phyloP scores from a whole-genome alignment of 2,888 invertebrate species.

The Caenorhabditis virilis region DNA sequence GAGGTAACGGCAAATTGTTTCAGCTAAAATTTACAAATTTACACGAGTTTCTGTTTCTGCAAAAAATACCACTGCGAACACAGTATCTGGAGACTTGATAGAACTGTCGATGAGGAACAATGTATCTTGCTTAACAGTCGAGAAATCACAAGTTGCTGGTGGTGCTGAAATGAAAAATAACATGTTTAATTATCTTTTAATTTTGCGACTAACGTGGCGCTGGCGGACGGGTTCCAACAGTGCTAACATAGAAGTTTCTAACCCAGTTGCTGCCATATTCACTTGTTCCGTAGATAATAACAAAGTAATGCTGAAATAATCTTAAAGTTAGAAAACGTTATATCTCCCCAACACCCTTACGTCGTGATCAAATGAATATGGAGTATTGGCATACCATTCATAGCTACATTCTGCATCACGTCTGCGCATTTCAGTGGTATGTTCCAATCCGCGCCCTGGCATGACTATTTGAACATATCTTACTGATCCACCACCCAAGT shows the following conservation, averaged over 20 bases:
- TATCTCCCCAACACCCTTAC: slow-evolving; percentile 9
- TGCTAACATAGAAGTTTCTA: slow-evolving; percentile 47
- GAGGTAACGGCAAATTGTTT: slow-evolving; percentile 24
- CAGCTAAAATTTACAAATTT: slow-evolving; percentile 20
- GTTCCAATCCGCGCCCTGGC: slow-evolving; percentile 38
- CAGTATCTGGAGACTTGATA: slow-evolving; percentile 15
- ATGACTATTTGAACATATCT: slow-evolving; percentile 44
- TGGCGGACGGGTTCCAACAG: slow-evolving; percentile 33
- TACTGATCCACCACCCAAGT: slow-evolving; percentile 37
- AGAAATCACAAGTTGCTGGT: slow-evolving; percentile 46
- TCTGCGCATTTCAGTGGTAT: slow-evolving; percentile 42
- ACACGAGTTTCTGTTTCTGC: too few species aligned
- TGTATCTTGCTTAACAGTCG: slow-evolving; percentile 44
- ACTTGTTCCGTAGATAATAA: slow-evolving; percentile 51
- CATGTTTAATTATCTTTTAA: background rate
- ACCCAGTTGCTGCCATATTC: slow-evolving; percentile 45
- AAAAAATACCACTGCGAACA: slow-evolving; percentile 20
- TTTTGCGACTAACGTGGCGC: slow-evolving; percentile 28
- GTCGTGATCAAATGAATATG: slow-evolving; percentile 39
- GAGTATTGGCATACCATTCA: slow-evolving; percentile 44
- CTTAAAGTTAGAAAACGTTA: background rate
- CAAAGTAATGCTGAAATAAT: slow-evolving; percentile 35
- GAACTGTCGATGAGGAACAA: slow-evolving; percentile 55
- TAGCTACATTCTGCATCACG: slow-evolving; percentile 50
- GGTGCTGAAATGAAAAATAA: slow-evolving; percentile 31